Base-by-base conservation (phyloP, 2,888 invertebrate species). In the Leucoma salicis region DNA sequence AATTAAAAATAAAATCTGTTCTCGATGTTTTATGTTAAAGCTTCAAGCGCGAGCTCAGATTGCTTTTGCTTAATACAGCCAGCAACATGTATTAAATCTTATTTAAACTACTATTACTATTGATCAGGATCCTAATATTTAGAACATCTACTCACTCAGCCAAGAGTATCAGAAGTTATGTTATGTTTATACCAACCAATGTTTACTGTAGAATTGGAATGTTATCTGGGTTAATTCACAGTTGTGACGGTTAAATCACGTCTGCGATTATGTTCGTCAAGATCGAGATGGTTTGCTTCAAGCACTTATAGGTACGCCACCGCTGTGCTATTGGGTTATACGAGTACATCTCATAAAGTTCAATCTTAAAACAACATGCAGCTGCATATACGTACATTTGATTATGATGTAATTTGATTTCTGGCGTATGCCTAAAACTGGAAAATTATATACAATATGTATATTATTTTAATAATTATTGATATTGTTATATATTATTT, bases 221-320 rank as follows among this genome's bases (percentile, higher is more conserved):
- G 58, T 56, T 60, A 68, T 67, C 51, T 66, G 52, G 69, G 63
- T 62, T 69, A 65, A 59, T 63, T 58, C 49, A 47, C 53, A 54
- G 53, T 63, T 58, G 59, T 57, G 57, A 49, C 55, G 51, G 36
- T 62, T 57, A 63, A 61, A 64, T 63, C 64, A 64, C 56, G 58
- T 58, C 56, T 61, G 50, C 49, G 33, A 53, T n/a, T 56, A 61
- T 61, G 58, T 60, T 61, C 60, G 60, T 60, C 60, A 61, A 61
- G 61, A 61, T 58, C 61, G 51, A 58, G 58, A 53, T 51, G 55
- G 53, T 60, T 61, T 50, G 58, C 60, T 53, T 46, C 53, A 52
- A 33, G 18, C 50, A 48, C 57, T 60, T 55, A 53, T 44, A 35
- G n/a, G n/a, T n/a, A 35, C 45, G 39, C 48, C 43, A 46, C 11